Evolutionary conservation across 2,888 invertebrate genomes (phyloP), one percentile per base, ranked within the genome.

Genomic region (Aspidiotus destructor): DNA sequence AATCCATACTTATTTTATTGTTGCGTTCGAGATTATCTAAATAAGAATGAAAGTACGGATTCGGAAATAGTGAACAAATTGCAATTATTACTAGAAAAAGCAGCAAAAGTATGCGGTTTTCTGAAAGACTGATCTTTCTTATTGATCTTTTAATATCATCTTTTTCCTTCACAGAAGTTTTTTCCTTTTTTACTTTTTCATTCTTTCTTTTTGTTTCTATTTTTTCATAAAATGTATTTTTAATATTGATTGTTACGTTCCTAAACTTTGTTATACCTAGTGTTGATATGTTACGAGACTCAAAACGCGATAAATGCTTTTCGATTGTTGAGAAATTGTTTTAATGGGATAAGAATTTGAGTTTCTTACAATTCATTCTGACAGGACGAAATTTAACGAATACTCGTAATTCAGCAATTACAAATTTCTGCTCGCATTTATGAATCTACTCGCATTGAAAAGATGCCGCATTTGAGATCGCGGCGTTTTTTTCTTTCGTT

Each of bases 1-100:
- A 67, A 67, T 60, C 67, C 67, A 8, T 67, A 42, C 44, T 40
- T 48, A 52, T 67, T 67, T 40, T 15, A 48, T 41, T 58, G 57
- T 13, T 40, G 48, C 13, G 42, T 40, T 7, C 41, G 57, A 52
- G 67, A 58, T 9, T 67, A 58, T 48, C 40, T 67, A n/a, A 17
- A 42, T 15, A 60, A 44, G 13, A 44, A 40, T 8, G 15, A 11
- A 67, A 60, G 16, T 60, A 9, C n/a, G 10, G 67, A 67, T 6
- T 44, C 57, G 8, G 15, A 44, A 5, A 17, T 67, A 1, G 48
- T 28, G 15, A n/a, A 58, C 28, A 48, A 67, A 10, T 40, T 60
- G 10, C 15, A 60, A 52, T 28, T n/a, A 15, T 48, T 67, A 28
- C n/a, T 65, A 13, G 28, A 9, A 28, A 8, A 15, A 7, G 54